Evolutionary conservation across 2,113 vertebrate species (phyloP).

Genomic region (Lagenorhynchus albirostris): DNA sequence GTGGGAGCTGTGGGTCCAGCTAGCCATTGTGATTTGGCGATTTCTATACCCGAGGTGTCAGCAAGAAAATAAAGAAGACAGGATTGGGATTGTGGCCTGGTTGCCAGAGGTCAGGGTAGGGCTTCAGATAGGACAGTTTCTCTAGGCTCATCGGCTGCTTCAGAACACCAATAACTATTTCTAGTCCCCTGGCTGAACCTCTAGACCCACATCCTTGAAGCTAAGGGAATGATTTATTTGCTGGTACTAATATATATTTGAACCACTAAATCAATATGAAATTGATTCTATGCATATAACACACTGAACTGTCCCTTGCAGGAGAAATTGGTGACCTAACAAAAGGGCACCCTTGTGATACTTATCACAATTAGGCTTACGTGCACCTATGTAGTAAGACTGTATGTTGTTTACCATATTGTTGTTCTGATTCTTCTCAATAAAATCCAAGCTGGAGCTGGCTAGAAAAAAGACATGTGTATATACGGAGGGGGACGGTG

Average conservation of each 20-base stretch:
- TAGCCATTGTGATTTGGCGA: not conserved
- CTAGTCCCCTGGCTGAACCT: not conserved
- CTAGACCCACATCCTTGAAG: not conserved
- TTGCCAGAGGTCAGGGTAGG: not conserved
- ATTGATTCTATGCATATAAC: not conserved
- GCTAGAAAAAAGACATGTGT: not conserved
- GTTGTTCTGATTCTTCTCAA: not conserved
- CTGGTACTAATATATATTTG: not conserved
- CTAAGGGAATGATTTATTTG: not conserved
- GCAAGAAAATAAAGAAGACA: not conserved
- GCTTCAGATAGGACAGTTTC: not conserved
- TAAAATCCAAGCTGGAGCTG: not conserved
- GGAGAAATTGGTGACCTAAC: not conserved
- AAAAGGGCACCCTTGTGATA: not conserved
- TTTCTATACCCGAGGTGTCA: not conserved
- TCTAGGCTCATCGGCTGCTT: not conserved
- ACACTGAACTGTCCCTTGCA: not conserved
- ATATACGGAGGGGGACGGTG: not conserved
- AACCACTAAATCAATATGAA: not conserved
- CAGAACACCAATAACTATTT: not conserved
- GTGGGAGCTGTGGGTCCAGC: not conserved
- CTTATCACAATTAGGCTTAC: not conserved
- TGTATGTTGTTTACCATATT: not conserved
- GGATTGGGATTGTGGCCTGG: not conserved
- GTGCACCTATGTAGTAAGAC: not conserved